These are phyloP conservation scores for Lepidochrysops patricia DNA, from an alignment of 2,888 invertebrate species.

Conservation along the genomic window DNA sequence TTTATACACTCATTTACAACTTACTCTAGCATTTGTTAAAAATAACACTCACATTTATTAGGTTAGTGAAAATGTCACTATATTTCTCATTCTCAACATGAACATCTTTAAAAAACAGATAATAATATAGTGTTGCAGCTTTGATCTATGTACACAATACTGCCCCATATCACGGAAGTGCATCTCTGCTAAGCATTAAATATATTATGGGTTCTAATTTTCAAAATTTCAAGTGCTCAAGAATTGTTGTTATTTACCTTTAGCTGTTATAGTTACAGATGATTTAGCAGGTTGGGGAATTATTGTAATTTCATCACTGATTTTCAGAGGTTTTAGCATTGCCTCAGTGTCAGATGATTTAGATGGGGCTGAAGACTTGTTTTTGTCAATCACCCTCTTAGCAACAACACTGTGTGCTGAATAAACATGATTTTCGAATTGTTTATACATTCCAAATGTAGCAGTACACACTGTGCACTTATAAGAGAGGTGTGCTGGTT, in stretches of 20 bases:
- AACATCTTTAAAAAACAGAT: constrained; percentile 45
- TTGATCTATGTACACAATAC: constrained; percentile 65
- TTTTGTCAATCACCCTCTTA: constrained; percentile 88
- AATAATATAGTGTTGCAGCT: constrained; percentile 40
- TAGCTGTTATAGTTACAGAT: constrained; percentile 59
- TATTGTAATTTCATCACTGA: constrained; percentile 93
- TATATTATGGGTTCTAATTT: constrained; percentile 27
- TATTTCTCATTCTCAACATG: constrained; percentile 39
- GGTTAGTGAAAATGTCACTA: constrained; percentile 48
- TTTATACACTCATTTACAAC: constrained; percentile 55
- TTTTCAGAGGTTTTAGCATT: constrained; percentile 87
- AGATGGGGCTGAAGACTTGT: constrained; percentile 59
- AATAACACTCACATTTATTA: constrained; percentile 50
- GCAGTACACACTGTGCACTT: constrained; percentile 97
- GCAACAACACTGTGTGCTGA: constrained; percentile 95
- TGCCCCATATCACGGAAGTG: constrained; percentile 49
- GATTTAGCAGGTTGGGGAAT: constrained; percentile 88
- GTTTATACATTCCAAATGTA: constrained; percentile 96
- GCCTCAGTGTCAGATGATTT: constrained; percentile 69
- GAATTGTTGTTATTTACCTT: constrained; percentile 59
- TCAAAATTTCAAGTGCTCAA: constrained; percentile 34
- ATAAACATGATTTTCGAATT: constrained; percentile 95
- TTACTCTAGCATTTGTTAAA: constrained; percentile 38
- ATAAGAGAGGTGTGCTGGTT: constrained; percentile 94
- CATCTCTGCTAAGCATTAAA: constrained; percentile 39